phyloP scores from a whole-genome alignment of 2,888 invertebrate genomes.

The Eupithecia exiguata region DNA sequence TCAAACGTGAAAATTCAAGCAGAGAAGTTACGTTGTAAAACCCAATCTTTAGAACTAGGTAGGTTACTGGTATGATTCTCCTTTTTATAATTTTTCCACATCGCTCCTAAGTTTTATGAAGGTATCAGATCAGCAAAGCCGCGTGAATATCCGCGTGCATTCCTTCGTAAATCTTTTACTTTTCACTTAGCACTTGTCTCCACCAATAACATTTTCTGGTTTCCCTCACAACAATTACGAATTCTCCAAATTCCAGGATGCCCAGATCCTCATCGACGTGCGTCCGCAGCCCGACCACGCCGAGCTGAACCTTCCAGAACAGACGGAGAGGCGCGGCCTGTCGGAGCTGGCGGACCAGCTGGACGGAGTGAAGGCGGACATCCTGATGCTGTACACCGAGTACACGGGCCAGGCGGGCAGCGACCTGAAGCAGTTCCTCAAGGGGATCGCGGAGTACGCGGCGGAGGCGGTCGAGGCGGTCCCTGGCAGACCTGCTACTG shows the following conservation, averaged over 20 bases:
- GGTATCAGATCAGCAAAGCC: background rate
- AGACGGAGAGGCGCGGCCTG: conserved; percentile 59
- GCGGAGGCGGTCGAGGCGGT: conserved; percentile 50
- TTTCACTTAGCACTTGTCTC: background rate
- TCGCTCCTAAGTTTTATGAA: too few species aligned
- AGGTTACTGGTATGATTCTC: background rate
- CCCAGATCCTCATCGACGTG: conserved; percentile 44
- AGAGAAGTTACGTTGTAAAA: too few species aligned
- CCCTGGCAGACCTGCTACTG: conserved; percentile 41
- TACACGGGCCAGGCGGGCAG: conserved; percentile 60
- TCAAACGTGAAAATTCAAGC: too few species aligned
- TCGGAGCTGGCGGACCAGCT: conserved; percentile 60
- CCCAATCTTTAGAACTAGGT: background rate
- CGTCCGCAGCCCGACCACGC: conserved; percentile 16
- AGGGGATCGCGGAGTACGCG: conserved; percentile 58
- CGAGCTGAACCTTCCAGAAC: conserved; percentile 41
- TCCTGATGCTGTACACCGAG: conserved; percentile 70
- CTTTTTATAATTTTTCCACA: background rate
- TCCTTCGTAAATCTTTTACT: background rate
- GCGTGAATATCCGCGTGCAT: too few species aligned
- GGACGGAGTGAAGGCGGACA: conserved; percentile 58
- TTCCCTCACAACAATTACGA: background rate
- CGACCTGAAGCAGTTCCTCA: conserved; percentile 63
- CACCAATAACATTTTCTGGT: background rate
- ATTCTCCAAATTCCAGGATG: conserved; percentile 45